Base-by-base conservation (phyloP, 1,140 invertebrate genomes). In the Amyelois transitella region DNA sequence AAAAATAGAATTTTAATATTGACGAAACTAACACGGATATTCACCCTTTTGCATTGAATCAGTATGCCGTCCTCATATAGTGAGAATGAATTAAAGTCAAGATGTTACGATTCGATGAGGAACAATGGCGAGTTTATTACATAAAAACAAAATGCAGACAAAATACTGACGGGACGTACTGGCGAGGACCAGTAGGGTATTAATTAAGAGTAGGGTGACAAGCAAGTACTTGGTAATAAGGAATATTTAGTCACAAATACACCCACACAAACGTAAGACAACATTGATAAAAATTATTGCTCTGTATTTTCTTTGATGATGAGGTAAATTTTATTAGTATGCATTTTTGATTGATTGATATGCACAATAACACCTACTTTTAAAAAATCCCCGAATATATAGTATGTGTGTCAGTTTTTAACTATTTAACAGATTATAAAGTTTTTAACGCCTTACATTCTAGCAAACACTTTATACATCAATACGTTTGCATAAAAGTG, bases 191-290 rank as follows among this genome's bases (percentile, higher is more conserved):
- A 51, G 38, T 51, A 43, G 60, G 60, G 73, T 82, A 80, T 86
- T 86, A 86, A 86, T 86, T 86, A 86, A 61, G 64, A 58, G 72
- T 78, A 83, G 80, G 82, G 80, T 77, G 80, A 86, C 80, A 81
- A 81, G 65, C 64, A 51, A 53, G 17, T 43, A 43, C 32, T 14
- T n/a, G 2, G 17, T 8, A 38, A 38, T 38, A 14, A 14, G n/a
- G 32, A 8, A 12, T 14, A 14, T 38, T 14, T 14, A 3, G n/a
- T 14, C 1, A 38, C n/a, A 14, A 14, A 14, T 38, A 38, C 5
- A 32, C 25, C n/a, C n/a, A n/a, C n/a, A n/a, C n/a, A n/a, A n/a
- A n/a, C n/a, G n/a, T n/a, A n/a, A n/a, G n/a, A n/a, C n/a, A n/a
- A n/a, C n/a, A n/a, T n/a, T n/a, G n/a, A n/a, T n/a, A n/a, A n/a